These are phyloP conservation scores for Aspidoscelis tigris DNA, from an alignment of 2,113 vertebrate genomes.

Conservation along the genomic window DNA sequence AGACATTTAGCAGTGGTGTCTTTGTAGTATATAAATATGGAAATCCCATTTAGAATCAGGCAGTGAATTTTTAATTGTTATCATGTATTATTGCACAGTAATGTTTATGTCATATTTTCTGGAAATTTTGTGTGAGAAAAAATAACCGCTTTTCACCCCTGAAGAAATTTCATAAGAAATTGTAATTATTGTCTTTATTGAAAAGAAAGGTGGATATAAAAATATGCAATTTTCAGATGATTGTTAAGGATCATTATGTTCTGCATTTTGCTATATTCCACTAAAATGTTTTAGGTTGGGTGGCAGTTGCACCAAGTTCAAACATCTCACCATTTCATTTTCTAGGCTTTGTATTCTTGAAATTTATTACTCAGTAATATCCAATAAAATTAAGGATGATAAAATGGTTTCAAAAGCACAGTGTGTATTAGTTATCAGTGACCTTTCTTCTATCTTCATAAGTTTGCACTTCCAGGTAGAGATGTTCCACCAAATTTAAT, in stretches of 20 bases:
- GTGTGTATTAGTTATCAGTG: slow-evolving; percentile 44
- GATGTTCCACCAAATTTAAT: slow-evolving; percentile 60
- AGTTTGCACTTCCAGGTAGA: slow-evolving; percentile 41
- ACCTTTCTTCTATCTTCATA: slow-evolving; percentile 62
- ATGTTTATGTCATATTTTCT: neutral
- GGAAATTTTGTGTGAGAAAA: neutral
- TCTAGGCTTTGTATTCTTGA: slow-evolving; percentile 29
- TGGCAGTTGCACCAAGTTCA: slow-evolving; percentile 14
- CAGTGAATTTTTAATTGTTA: neutral
- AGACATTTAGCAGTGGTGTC: neutral
- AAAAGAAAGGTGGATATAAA: slow-evolving; percentile 12
- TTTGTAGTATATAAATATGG: neutral
- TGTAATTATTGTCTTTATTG: neutral
- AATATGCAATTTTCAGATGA: slow-evolving; percentile 15
- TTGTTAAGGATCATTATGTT: neutral
- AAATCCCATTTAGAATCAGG: neutral
- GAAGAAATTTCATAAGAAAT: neutral
- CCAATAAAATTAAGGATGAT: slow-evolving; percentile 51
- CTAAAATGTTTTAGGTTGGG: slow-evolving; percentile 10
- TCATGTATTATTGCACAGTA: neutral
- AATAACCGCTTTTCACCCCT: neutral
- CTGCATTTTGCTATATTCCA: neutral
- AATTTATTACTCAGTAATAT: slow-evolving; percentile 31
- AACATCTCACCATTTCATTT: slow-evolving; percentile 37
- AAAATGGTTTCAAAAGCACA: slow-evolving; percentile 55